Evolutionary conservation across 35 echinoderm and acorn worm genomes (phyloP), one percentile per base, ranked within the genome.

Genomic region (Acanthaster planci): DNA sequence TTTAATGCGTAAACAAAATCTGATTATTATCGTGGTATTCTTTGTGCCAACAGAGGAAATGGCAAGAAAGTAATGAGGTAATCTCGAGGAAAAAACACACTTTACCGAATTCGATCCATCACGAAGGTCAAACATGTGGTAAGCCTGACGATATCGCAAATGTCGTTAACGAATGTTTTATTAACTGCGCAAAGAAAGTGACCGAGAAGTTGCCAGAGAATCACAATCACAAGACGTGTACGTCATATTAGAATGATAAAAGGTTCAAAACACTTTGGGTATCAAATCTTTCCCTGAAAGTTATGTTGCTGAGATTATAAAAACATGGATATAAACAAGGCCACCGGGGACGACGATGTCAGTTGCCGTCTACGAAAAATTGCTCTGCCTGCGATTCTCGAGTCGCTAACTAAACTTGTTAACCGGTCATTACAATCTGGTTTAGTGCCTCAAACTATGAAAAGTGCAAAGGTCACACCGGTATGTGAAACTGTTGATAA

Each of bases 401-500:
- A 47, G 42, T 47, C 42, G 0, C 2, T 82, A 52, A 53, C 40
- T 1, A 0, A 53, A 37, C 52, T 82, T 5, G 50, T 82, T 3
- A 82, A 82, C 34, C 5, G 40, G 79, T 52, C 79, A 0, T 53
- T 82, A 1, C 1, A 3, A n/a, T 5, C 6, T 16, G 79, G 40
- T 4, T 0, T 23, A 9, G 35, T 85, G 40, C 83, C 83, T 17
- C 26, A 21, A 27, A 4, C 22, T 27, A 40, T 55, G 83, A 85
- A 85, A 40, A 75, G 58, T 59, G 83, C 83, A 39, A 72, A 75
- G 67, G 60, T 75, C 5, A 40, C 26, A 47, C 83, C 26, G 35
- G 58, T 85, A 8, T 85, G 18, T 1, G 72, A 85, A 34, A n/a
- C 36, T n/a, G 83, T 56, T 0, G 37, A 85, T 18, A 55, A 1